These are phyloP conservation scores for Edolisoma coerulescens DNA, from an alignment of 2,113 vertebrate species.

Conservation along the genomic window DNA sequence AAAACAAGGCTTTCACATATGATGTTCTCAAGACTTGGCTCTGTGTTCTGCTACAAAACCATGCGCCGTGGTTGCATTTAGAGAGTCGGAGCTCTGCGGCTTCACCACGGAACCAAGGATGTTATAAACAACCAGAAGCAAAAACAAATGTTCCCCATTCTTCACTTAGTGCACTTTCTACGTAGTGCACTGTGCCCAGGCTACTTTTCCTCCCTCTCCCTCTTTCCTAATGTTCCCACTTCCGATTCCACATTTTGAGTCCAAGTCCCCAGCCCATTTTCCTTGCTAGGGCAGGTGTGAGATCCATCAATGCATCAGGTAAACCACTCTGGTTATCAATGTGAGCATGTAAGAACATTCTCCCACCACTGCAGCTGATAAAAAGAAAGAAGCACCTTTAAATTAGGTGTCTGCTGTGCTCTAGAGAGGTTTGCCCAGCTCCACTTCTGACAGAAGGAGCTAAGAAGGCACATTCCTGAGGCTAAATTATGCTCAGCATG, in stretches of 20 bases:
- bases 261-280: not conserved
- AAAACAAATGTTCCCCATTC: not conserved
- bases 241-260: not conserved
- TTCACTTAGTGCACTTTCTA: not conserved
- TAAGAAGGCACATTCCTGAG: not conserved
- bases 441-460: not conserved
- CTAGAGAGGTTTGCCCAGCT: not conserved
- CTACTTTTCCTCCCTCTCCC: not conserved
- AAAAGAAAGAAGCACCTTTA: not conserved
- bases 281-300: not conserved
- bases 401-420: not conserved
- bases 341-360: rapidly evolving
- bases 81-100: not conserved
- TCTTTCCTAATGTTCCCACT: not conserved
- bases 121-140: not conserved
- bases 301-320: not conserved
- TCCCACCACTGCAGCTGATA: not conserved
- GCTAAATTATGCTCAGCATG: not conserved
- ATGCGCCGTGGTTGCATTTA: not conserved
- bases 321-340: not conserved
- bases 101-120: not conserved
- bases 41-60: not conserved
- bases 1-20: not conserved
- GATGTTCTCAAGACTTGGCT: not conserved
- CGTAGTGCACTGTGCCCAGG: rapidly evolving